phyloP scores from a whole-genome alignment of 1,140 invertebrate genomes.

The Zaprionus inermis region DNA sequence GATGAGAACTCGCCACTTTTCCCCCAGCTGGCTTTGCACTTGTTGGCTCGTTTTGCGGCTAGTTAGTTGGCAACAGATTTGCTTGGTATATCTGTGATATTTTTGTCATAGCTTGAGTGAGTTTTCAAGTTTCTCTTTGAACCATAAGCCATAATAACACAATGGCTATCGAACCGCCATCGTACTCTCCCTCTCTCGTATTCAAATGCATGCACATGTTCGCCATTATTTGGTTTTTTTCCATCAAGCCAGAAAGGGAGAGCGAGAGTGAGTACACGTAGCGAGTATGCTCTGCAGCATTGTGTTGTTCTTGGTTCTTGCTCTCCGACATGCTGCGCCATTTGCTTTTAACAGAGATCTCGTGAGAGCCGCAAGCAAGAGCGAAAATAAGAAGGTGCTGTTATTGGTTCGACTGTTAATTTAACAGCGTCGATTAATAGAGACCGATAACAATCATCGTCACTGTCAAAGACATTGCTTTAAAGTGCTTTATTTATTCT shows the following conservation, averaged over 20 bases:
- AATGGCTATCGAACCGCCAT: neutral
- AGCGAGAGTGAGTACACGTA: neutral
- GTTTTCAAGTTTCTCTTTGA: constrained; percentile 7
- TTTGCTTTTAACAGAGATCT: neutral
- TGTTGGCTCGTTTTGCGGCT: constrained; percentile 30
- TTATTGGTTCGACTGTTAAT: neutral
- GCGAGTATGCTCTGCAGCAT: neutral
- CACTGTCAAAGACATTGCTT: neutral
- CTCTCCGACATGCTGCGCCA: neutral
- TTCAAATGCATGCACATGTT: neutral
- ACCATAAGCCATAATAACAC: constrained; percentile 1
- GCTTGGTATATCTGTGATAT: neutral
- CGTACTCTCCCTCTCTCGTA: neutral
- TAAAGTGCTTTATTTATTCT: neutral
- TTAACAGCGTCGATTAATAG: neutral
- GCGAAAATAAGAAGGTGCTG: neutral
- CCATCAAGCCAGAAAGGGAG: neutral
- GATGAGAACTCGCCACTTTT: constrained; percentile 5
- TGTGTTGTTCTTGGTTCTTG: neutral
- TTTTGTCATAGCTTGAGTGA: neutral
- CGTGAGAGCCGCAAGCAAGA: neutral
- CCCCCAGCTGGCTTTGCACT: neutral
- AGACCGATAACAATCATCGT: neutral
- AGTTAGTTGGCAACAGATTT: constrained; percentile 26
- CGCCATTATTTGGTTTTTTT: neutral